Percentiles rank a stretch among this genome's conserved stretches.
Evolutionary conservation across 2,797 vertebrate species (phyloP).

Genomic region (Crax fasciolata): DNA sequence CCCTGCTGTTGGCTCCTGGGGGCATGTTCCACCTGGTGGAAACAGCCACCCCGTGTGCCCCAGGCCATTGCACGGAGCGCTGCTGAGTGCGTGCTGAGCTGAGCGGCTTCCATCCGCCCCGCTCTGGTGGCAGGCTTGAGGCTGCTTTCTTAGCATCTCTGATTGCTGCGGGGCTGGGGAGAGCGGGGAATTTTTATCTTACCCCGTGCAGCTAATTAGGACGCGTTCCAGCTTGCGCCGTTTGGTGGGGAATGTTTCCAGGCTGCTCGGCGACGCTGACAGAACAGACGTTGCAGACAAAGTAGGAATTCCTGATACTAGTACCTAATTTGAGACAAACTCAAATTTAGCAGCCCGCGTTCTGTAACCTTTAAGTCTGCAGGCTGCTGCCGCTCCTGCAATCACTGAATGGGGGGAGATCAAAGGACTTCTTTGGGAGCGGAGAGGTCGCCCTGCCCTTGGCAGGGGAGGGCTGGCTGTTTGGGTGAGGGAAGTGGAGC

Average conservation of each 20-base stretch:
- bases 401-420: neutral
- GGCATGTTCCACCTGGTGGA: neutral
- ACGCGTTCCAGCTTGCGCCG: neutral
- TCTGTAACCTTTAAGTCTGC: neutral
- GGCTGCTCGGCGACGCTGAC: neutral
- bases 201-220: slow-evolving; percentile 37
- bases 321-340: neutral
- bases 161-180: neutral
- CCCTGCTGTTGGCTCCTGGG: neutral
- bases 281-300: slow-evolving; percentile 4
- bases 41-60: neutral
- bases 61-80: neutral
- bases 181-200: slow-evolving; percentile 14
- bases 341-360: neutral
- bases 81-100: neutral
- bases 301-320: neutral
- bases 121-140: accelerated
- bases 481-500: accelerated
- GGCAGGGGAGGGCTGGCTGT: neutral
- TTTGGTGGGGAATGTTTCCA: slow-evolving; percentile 32
- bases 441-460: neutral
- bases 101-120: neutral
- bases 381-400: neutral
- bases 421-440: neutral
- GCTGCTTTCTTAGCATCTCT: neutral